Evolutionary conservation across 2,888 invertebrate genomes (phyloP), one percentile per base, ranked within the genome.

Genomic region (Catocala nupta): DNA sequence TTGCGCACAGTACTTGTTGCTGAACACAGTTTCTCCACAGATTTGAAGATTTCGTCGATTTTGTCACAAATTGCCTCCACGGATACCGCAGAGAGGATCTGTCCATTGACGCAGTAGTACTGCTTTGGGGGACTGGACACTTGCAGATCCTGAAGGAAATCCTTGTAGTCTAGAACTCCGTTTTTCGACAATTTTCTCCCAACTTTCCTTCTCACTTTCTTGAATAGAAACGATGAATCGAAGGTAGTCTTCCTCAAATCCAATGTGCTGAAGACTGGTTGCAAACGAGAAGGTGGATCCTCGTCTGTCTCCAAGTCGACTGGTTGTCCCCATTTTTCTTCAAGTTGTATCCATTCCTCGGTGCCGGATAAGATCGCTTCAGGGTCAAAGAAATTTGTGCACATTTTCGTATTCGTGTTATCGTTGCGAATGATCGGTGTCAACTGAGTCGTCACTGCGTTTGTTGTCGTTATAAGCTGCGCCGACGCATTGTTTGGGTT

Each of bases 31-130:
- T 89, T 89, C 12, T 93, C 92, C 3, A 94, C 87, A 1, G 93
- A 93, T 67, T 87, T 90, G 71, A 94, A 93, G 1, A 93, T 84
- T 5, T 90, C 85, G 50, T 94, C 93, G 11, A 93, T 93, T 59
- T 84, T 84, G 10, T 85, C 82, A 54, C 93, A 93, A 7, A 93
- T 90, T 1, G 90, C 86, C 69, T 93, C 92, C 0, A 92, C 87
- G 0, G 93, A 92, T 0, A 77, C 78, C 0, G 91, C 92, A 0
- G 93, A 92, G 0, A 91, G 71, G 0, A 92, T 85, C 54, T 92
- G 87, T 0, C 91, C 91, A 9, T 66, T 75, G 39, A 76, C 62
- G 49, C 51, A 63, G 55, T 76, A 76, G 36, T 68, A 78, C 36
- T 72, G 59, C n/a, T 78, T 78, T 0, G 79, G 70, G 0, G 87